phyloP scores from a whole-genome alignment of 1,140 invertebrate species.

The Drosophila triauraria region DNA sequence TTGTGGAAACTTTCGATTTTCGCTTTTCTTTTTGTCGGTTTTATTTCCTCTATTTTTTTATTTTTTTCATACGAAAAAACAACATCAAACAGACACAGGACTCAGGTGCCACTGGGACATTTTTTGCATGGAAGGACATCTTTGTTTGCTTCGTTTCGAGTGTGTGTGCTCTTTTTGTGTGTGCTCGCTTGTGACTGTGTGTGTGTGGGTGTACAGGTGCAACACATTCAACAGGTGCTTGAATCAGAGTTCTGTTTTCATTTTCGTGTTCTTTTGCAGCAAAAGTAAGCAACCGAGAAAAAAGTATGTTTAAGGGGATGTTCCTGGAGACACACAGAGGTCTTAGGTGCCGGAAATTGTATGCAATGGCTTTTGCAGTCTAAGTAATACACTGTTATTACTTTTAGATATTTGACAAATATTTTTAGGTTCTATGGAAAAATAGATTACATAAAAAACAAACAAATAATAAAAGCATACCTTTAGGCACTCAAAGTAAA shows the following conservation, averaged over 20 bases:
- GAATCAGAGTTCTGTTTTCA: slow-evolving; percentile 61
- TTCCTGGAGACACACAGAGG: neutral
- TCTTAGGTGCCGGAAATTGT: neutral
- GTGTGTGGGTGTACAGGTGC: slow-evolving; percentile 55
- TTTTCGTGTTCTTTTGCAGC: slow-evolving; percentile 37
- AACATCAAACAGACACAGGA: slow-evolving; percentile 62
- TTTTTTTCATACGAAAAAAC: slow-evolving; percentile 42
- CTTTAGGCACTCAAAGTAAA: neutral
- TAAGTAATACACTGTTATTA: neutral
- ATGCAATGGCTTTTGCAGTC: neutral
- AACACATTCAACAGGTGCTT: slow-evolving; percentile 77
- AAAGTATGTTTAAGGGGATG: slow-evolving; percentile 9
- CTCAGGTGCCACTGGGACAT: slow-evolving; percentile 22
- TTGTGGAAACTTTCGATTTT: slow-evolving; percentile 47
- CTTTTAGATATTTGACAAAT: neutral
- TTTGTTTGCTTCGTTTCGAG: slow-evolving; percentile 11
- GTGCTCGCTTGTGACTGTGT: slow-evolving; percentile 12
- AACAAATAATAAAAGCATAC: neutral
- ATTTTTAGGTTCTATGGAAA: neutral
- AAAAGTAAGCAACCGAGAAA: slow-evolving; percentile 38
- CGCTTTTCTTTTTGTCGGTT: slow-evolving; percentile 27
- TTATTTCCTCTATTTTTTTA: slow-evolving; percentile 24
- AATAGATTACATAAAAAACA: neutral
- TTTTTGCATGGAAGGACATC: slow-evolving; percentile 24
- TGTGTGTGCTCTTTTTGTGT: slow-evolving; percentile 26